Evolutionary conservation across 1,140 invertebrate species (phyloP).

Genomic region (Dendrolimus kikuchii): DNA sequence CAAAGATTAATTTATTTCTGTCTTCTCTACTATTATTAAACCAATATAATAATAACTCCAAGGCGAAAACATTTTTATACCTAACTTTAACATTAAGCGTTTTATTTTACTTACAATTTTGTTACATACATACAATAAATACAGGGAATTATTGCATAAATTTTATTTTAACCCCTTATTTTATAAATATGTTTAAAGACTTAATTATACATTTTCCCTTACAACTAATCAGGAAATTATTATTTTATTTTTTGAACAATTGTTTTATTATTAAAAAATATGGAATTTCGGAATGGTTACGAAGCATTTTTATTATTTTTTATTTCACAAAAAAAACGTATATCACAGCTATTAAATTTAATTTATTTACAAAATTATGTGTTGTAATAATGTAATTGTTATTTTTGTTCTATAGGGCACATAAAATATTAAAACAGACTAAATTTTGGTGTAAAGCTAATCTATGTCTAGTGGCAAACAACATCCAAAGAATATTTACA

Average conservation of each 20-base stretch:
- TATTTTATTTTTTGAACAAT: conserved; percentile 26
- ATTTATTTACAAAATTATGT: conserved; percentile 27
- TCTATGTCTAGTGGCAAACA: conserved; percentile 55
- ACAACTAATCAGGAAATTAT: conserved; percentile 62
- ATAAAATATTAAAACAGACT: conserved; percentile 32
- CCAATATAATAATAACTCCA: conserved; percentile 43
- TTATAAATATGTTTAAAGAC: conserved; percentile 5
- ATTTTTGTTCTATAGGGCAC: conserved; percentile 25
- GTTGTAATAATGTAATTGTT: conserved; percentile 21
- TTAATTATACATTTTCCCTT: conserved; percentile 43
- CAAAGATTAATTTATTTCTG: conserved; percentile 48
- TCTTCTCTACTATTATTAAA: conserved; percentile 51
- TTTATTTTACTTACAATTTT: conserved; percentile 15
- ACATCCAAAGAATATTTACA: conserved; percentile 31
- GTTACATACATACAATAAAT: conserved; percentile 64
- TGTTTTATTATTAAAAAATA: conserved; percentile 27
- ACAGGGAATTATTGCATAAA: conserved; percentile 34
- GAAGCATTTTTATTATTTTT: conserved; percentile 18
- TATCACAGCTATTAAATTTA: conserved; percentile 64
- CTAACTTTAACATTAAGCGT: conserved; percentile 27
- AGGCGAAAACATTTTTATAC: conserved; percentile 37
- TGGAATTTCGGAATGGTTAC: conserved; percentile 17
- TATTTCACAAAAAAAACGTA: conserved; percentile 35
- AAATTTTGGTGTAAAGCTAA: conserved; percentile 68
- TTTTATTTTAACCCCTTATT: conserved; percentile 33